Conservation (phyloP, 2,797 vertebrate genomes). For the Falco cherrug region DNA sequence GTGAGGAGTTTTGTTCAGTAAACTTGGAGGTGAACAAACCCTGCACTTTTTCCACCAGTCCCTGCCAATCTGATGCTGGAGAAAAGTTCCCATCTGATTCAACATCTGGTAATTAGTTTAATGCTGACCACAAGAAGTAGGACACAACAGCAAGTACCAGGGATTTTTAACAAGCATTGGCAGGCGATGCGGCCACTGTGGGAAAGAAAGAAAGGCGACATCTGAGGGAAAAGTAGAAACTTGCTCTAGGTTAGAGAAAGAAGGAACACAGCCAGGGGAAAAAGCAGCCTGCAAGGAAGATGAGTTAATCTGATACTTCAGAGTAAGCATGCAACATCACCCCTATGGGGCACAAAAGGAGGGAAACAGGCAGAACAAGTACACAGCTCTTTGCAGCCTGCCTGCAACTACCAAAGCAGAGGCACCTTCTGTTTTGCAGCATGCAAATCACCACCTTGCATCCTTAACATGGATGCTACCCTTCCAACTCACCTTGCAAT, state of each 20-base stretch:
- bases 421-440: neutral
- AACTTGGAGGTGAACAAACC: slow-evolving; percentile 25
- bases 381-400: neutral
- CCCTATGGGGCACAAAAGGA: neutral
- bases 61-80: neutral
- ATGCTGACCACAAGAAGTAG: neutral
- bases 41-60: neutral
- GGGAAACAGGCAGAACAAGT: neutral
- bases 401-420: neutral
- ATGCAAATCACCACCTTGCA: neutral
- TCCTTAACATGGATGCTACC: neutral
- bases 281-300: neutral
- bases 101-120: neutral
- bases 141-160: neutral
- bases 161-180: neutral
- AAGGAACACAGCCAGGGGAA: rapidly evolving
- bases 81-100: neutral
- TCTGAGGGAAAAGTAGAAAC: neutral
- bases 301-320: neutral
- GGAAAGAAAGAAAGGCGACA: neutral
- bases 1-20: neutral
- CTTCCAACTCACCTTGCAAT: neutral
- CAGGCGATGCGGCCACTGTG: neutral
- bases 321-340: neutral
- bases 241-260: neutral